Percentiles rank a stretch among this genome's conserved stretches.
Conservation (phyloP, 2,113 vertebrate genomes). For the Apeltes quadracus region DNA sequence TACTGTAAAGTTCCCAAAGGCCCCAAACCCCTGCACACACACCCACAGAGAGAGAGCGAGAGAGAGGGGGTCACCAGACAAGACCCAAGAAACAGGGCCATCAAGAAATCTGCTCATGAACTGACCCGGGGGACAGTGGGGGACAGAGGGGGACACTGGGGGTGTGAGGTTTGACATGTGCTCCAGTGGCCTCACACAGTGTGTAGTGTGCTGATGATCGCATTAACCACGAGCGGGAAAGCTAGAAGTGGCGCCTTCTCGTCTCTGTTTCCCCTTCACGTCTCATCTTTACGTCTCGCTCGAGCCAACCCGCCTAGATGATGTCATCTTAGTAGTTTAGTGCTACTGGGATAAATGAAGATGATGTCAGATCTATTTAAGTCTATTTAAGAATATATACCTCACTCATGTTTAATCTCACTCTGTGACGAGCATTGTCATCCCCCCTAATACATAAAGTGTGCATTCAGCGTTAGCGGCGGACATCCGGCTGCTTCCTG, state of each 20-base stretch:
- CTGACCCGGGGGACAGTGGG: background rate
- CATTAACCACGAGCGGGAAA: conserved; percentile 36
- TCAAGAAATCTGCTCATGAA: background rate
- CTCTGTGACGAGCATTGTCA: background rate
- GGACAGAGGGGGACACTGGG: background rate
- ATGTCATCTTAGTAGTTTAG: background rate
- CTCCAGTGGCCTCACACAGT: background rate
- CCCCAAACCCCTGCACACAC: background rate
- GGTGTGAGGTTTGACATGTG: background rate
- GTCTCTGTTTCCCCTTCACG: background rate
- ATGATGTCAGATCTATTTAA: background rate
- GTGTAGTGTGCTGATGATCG: background rate
- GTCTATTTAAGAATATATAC: background rate
- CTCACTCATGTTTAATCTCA: background rate
- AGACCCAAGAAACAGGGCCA: no score
- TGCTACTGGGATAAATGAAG: background rate
- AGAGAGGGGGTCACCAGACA: background rate
- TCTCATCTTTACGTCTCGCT: background rate
- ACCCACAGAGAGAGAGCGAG: background rate
- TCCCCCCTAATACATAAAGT: background rate
- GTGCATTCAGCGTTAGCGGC: background rate
- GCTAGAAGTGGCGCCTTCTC: conserved; percentile 21
- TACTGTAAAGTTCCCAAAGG: background rate
- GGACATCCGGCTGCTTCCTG: conserved; percentile 26
- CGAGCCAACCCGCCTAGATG: background rate